Evolutionary conservation across 2,797 vertebrate genomes (phyloP).

Genomic region (Pipistrellus pipistrellus): DNA sequence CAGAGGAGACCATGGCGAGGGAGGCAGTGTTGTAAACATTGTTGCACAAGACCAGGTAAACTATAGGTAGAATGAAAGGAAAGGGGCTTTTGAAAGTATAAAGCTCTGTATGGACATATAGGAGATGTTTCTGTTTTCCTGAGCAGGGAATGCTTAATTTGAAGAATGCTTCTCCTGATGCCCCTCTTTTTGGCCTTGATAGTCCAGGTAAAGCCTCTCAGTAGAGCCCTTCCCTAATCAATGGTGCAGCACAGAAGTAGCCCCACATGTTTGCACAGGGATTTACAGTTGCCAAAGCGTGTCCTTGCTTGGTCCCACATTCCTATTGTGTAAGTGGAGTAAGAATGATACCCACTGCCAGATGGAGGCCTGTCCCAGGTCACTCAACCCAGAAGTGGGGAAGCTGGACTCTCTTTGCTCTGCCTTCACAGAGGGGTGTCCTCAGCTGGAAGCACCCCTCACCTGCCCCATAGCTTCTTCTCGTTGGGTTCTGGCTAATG

Average conservation of each 20-base stretch:
- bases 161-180: background rate
- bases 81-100: background rate
- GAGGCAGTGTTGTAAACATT: background rate
- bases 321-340: no score
- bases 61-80: background rate
- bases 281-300: background rate
- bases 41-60: background rate
- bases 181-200: background rate
- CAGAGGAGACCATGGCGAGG: background rate
- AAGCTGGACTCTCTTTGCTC: background rate
- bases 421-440: background rate
- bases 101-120: fast-evolving
- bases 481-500: background rate
- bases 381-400: background rate
- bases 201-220: background rate
- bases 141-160: background rate
- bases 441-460: background rate
- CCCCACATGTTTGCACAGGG: fast-evolving
- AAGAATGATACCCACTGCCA: background rate
- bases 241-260: background rate
- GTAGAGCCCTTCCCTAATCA: background rate
- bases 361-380: background rate
- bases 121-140: background rate
- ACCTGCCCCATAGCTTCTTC: background rate
- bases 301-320: background rate